Evolutionary conservation across 37 sponge, comb jelly and placozoan genomes (phyloP), one percentile per base, ranked within the genome.

Genomic region (Chondrilla cf. caribensis): DNA sequence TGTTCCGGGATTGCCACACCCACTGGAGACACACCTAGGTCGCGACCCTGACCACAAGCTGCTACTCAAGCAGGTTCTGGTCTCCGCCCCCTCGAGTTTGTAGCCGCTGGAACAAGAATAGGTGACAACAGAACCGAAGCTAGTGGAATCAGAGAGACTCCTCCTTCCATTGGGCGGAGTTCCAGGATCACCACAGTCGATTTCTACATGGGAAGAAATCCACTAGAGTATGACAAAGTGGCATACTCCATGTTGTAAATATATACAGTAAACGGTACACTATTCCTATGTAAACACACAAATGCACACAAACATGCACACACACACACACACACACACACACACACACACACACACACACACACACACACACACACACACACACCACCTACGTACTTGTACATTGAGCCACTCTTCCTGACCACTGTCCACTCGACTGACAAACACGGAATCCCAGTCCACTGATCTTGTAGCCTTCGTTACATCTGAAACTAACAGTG

Each of bases 111-210:
- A 3, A 39, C 76, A 73, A 1, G 43, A 41, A 15, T 43, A 73
- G 1, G 76, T 73, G 40, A 42, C 76, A 1, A 73, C 38, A 55
- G 55, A 82, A 33, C 70, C 70, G 9, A 73, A 73, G 17, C 40
- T 40, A 40, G 58, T 81, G 24, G 78, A 67, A 3, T 64, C 67
- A 14, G 35, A 21, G 57, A 84, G 38, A 36, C 24, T 43, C 2
- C 41, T 19, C 24, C 44, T 67, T 36, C 89, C 89, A 81, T 81
- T 72, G 19, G 11, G n/a, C 3, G 77, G 79, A 7, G 22, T 38
- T 17, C 85, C 85, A 77, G 89, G 89, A 62, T 89, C 85, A 31
- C 67, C 85, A 81, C 89, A 89, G 25, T 66, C 24, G 55, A 81
- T 39, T 51, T 37, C 82, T 79, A 33, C 38, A 47, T 47, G 51